These are phyloP conservation scores for Perccottus glenii DNA, from an alignment of 2,113 vertebrate genomes.

Conservation along the genomic window DNA sequence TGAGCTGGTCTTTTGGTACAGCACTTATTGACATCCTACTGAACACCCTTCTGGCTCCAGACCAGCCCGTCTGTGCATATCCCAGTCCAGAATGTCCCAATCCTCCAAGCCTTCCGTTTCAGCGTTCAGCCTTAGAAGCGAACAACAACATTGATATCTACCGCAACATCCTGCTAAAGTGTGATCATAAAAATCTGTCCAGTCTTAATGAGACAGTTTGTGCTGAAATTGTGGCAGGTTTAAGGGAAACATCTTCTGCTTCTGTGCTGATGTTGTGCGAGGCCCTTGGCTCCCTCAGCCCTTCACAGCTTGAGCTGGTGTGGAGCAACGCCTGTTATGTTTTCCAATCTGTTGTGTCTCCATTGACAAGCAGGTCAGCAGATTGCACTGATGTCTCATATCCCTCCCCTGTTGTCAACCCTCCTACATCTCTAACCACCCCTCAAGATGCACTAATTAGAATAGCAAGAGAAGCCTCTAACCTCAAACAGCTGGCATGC, in stretches of 20 bases:
- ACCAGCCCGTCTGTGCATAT: constrained; percentile 43
- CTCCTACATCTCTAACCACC: neutral
- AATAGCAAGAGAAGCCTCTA: constrained; percentile 54
- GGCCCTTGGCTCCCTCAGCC: constrained; percentile 57
- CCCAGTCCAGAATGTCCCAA: constrained; percentile 54
- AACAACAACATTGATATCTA: neutral
- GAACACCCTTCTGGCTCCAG: constrained; percentile 57
- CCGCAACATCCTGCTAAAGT: constrained; percentile 43
- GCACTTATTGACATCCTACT: constrained; percentile 72
- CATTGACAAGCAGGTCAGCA: constrained; percentile 46
- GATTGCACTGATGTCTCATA: constrained; percentile 26
- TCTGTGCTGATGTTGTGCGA: constrained; percentile 63
- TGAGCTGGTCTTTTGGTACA: constrained; percentile 79
- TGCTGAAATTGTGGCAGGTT: constrained; percentile 45
- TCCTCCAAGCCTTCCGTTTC: constrained; percentile 11
- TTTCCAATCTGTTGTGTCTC: constrained; percentile 45
- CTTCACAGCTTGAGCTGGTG: constrained; percentile 45
- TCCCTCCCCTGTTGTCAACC: neutral
- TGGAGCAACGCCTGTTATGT: constrained; percentile 72
- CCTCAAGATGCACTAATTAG: constrained; percentile 7
- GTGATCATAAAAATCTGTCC: constrained; percentile 62
- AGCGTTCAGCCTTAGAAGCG: constrained; percentile 21
- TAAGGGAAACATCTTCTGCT: constrained; percentile 11
- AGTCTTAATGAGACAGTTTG: constrained; percentile 75
- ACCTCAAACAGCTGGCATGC: constrained; percentile 73